A percentile compares a stretch with the other conserved stretches of the same genome.
phyloP scores from a whole-genome alignment of 1,140 invertebrate genomes.

The Berghia stephanieae region DNA sequence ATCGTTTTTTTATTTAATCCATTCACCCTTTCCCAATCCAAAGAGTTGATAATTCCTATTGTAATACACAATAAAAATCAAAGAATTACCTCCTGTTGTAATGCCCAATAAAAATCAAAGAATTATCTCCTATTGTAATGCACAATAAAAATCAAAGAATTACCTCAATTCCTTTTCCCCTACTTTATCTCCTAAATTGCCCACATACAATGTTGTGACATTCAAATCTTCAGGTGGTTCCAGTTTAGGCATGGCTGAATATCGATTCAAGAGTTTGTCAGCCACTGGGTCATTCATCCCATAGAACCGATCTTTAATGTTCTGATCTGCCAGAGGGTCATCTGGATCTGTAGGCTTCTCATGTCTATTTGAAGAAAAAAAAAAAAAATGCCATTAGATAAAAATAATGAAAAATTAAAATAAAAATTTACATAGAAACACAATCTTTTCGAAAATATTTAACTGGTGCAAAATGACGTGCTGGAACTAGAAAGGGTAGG shows the following conservation, averaged over 20 bases:
- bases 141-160: too few species aligned
- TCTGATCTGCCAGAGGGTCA: conserved; percentile 98
- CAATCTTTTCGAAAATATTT: too few species aligned
- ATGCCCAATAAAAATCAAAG: too few species aligned
- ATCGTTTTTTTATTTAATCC: too few species aligned
- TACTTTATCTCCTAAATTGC: conserved; percentile 85
- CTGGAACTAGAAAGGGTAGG: too few species aligned
- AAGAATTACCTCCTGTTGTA: too few species aligned
- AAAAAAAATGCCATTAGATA: not conserved
- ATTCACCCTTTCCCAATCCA: too few species aligned
- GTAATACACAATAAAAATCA: too few species aligned
- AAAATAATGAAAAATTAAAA: not conserved
- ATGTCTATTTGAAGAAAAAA: conserved; percentile 76
- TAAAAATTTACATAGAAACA: not conserved
- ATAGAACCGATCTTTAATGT: conserved; percentile 98
- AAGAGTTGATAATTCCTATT: too few species aligned
- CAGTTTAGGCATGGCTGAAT: conserved; percentile 90
- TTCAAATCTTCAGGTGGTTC: conserved; percentile 95
- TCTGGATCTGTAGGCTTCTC: conserved; percentile 99
- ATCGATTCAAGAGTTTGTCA: conserved; percentile 93
- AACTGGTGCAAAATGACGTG: too few species aligned
- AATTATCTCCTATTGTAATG: too few species aligned
- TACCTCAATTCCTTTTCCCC: conserved; percentile 89
- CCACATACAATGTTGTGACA: conserved; percentile 96
- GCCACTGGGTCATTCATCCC: conserved; percentile 99